phyloP scores from a whole-genome alignment of 1,140 invertebrate genomes.

The Augochlora pura region DNA sequence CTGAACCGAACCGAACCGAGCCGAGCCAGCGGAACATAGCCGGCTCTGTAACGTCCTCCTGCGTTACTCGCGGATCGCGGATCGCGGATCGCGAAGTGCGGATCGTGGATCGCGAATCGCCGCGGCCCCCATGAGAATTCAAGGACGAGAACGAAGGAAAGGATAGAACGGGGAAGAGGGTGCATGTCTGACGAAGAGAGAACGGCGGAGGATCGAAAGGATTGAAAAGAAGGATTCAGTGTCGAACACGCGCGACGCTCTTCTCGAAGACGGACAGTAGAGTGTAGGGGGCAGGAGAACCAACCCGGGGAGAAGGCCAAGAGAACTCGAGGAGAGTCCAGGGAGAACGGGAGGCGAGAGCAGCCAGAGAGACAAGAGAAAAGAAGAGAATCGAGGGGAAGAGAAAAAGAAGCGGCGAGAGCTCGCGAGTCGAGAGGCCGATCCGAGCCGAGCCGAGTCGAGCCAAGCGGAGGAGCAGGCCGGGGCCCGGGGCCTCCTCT shows the following conservation, averaged over 20 bases:
- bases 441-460: constrained; percentile 13
- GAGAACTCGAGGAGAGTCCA: background rate
- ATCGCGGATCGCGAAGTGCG: constrained; percentile 19
- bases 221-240: constrained; percentile 15
- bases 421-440: constrained; percentile 9
- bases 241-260: constrained; percentile 1
- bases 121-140: constrained; percentile 11
- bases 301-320: constrained; percentile 21
- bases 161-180: constrained; percentile 63
- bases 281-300: background rate
- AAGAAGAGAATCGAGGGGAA: constrained; percentile 24
- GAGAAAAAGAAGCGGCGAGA: constrained; percentile 27
- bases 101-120: constrained; percentile 38
- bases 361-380: background rate
- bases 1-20: constrained; percentile 53
- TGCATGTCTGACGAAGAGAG: constrained; percentile 40
- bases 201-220: constrained; percentile 27
- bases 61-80: constrained; percentile 11
- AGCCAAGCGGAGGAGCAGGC: constrained; percentile 32
- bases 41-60: too few relatives aligned
- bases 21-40: constrained; percentile 40
- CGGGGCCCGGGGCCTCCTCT: constrained; percentile 53
- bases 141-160: constrained; percentile 55
- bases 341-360: background rate
- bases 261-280: background rate